Base-by-base conservation (phyloP, 2,888 invertebrate genomes). In the Petrolisthes manimaculis region DNA sequence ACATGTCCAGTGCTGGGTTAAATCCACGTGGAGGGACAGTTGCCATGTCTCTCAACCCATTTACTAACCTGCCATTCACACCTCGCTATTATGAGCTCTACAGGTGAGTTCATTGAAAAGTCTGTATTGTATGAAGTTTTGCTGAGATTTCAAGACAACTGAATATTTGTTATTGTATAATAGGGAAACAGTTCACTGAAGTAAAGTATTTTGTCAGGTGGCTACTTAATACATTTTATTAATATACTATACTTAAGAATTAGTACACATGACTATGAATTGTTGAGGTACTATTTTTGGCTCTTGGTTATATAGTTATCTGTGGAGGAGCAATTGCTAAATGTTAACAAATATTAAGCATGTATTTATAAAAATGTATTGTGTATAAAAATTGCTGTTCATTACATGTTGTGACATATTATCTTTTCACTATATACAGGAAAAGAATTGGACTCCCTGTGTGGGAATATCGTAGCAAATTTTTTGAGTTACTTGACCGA, bases 391-490 rank as follows among this genome's bases (percentile, higher is more conserved):
- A 8, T 74, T 2, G 37, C 37, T 2, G 37, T 37, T n/a, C n/a
- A 69, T 69, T 69, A 69, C 69, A 69, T 1, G n/a, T 69, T 69
- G 14, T 69, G n/a, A n/a, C n/a, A 14, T n/a, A 69, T 14, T 69
- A n/a, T 69, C 37, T 37, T 37, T 37, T 2, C 37, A 37, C 71
- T n/a, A 6, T 71, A 12, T n/a, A n/a, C 90, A 95, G 97, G 86
- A 98, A 98, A 92, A 95, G 99, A 61, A 96, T 97, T 56, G 95
- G 96, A 1, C 94, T 99, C 89, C 99, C 99, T 0, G 99, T 99
- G 0, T 99, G 99, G 95, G 99, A 99, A 93, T 99, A 99, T 93
- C 96, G 97, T 92, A 95, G 96, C 1, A 98, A 99, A 93, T 99
- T 99, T 93, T 97, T 98, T 96, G 95, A 98, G 92, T 94, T 98